These are phyloP conservation scores for Oryzaephilus surinamensis DNA, from an alignment of 1,140 invertebrate species.

Conservation along the genomic window DNA sequence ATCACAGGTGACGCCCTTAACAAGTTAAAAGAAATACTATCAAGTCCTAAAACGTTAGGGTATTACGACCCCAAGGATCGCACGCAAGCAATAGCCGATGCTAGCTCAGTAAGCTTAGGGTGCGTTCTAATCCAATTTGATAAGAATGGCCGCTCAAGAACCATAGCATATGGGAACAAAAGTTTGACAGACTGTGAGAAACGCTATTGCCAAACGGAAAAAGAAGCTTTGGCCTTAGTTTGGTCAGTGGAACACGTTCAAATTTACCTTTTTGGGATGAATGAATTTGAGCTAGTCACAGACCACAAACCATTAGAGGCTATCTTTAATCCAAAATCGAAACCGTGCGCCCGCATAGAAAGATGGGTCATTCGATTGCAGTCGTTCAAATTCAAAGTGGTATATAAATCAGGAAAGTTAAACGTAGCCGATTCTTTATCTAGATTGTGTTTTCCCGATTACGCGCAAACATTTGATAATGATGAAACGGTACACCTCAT, in stretches of 20 bases:
- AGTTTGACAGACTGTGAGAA: constrained; percentile 32
- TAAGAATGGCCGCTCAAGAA: constrained; percentile 5
- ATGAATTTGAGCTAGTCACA: constrained; percentile 30
- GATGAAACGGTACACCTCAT: constrained; percentile 1
- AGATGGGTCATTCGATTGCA: constrained; percentile 26
- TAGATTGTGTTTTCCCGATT: constrained; percentile 11
- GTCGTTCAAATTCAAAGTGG: constrained; percentile 28
- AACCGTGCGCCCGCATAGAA: too few species aligned
- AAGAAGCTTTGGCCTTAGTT: constrained; percentile 31
- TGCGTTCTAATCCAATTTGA: constrained; percentile 25
- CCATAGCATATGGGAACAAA: constrained; percentile 34
- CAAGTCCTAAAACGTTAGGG: constrained; percentile 44
- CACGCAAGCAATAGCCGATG: constrained; percentile 36
- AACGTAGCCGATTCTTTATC: constrained; percentile 36
- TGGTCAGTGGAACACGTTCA: constrained; percentile 26
- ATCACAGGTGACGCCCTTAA: constrained; percentile 6
- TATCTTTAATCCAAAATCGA: too few species aligned
- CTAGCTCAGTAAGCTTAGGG: constrained; percentile 36
- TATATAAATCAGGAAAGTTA: constrained; percentile 30
- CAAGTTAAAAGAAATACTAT: constrained; percentile 12
- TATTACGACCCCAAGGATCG: constrained; percentile 18
- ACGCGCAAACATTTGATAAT: background rate
- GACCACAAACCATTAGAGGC: too few species aligned
- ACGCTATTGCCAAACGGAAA: constrained; percentile 36
- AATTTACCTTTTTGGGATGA: constrained; percentile 17